Evolutionary conservation across 2,113 vertebrate species (phyloP).

Genomic region (Haplochromis vanheusdeni): DNA sequence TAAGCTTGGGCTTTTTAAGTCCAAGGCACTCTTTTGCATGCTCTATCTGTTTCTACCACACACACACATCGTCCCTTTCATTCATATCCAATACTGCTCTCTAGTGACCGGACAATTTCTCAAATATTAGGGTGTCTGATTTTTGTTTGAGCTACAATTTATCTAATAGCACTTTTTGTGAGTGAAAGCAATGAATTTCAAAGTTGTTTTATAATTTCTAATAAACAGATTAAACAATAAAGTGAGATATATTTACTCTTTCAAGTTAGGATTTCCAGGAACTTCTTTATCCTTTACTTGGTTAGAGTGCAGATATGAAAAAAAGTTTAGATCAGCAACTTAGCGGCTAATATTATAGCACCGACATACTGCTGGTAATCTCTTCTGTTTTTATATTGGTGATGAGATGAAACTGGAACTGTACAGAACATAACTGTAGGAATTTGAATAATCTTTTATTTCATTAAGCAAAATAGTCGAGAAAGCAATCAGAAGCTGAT

Average conservation of each 20-base stretch:
- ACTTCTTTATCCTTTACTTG: neutral
- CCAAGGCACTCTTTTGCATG: neutral
- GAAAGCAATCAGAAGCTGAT: neutral
- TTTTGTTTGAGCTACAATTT: neutral
- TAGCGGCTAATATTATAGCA: neutral
- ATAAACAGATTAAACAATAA: neutral
- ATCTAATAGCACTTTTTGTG: neutral
- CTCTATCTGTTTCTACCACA: neutral
- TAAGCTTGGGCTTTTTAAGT: neutral
- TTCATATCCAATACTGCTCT: slow-evolving; percentile 53
- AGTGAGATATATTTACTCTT: neutral
- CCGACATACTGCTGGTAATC: neutral
- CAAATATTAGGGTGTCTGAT: neutral
- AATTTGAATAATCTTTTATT: neutral
- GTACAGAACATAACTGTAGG: neutral
- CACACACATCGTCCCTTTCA: neutral
- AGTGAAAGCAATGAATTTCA: neutral
- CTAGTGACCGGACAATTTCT: slow-evolving; percentile 33
- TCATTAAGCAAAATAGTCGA: neutral
- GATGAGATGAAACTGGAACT: neutral
- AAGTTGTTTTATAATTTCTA: neutral
- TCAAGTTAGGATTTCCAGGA: neutral
- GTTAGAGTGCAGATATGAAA: neutral
- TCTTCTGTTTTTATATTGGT: neutral
- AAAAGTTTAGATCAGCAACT: neutral